A percentile compares a stretch with the other conserved stretches of the same genome.
Conservation (phyloP, 2,888 invertebrate species). For the Caenorhabditis becei region DNA sequence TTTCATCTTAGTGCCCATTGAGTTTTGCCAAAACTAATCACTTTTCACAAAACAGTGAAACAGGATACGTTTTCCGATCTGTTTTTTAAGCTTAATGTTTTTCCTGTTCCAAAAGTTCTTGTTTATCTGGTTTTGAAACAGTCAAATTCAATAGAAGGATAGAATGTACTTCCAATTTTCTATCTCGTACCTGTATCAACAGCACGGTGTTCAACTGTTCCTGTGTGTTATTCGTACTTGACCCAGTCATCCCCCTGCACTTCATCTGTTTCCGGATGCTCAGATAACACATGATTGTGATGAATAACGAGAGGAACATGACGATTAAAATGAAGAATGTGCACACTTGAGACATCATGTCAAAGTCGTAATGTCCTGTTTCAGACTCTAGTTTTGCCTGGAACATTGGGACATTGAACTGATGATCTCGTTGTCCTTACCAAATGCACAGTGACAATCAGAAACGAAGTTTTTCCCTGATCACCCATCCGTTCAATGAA, state of each 20-base stretch:
- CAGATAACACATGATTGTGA: constrained; percentile 19
- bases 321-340: constrained; percentile 27
- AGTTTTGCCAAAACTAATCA: too few species aligned
- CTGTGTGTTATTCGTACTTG: constrained; percentile 9
- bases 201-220: constrained; percentile 31
- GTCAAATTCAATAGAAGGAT: too few species aligned
- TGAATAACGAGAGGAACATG: constrained; percentile 2
- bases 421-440: too few species aligned
- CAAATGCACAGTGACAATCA: constrained; percentile 14
- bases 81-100: too few species aligned
- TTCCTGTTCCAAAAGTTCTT: too few species aligned
- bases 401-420: background rate
- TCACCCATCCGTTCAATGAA: constrained; percentile 16
- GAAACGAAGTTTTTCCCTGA: constrained; percentile 16
- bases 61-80: too few species aligned
- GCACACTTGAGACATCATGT: constrained; percentile 19
- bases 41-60: too few species aligned
- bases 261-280: constrained; percentile 21
- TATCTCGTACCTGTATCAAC: constrained; percentile 23
- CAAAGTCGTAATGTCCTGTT: background rate
- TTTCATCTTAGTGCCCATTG: too few species aligned
- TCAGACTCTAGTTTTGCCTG: background rate
- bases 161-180: too few species aligned
- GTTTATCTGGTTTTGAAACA: too few species aligned
- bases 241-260: constrained; percentile 3